phyloP scores from a whole-genome alignment of 64 coral and sea anemone species.

The Exaiptasia diaphana region DNA sequence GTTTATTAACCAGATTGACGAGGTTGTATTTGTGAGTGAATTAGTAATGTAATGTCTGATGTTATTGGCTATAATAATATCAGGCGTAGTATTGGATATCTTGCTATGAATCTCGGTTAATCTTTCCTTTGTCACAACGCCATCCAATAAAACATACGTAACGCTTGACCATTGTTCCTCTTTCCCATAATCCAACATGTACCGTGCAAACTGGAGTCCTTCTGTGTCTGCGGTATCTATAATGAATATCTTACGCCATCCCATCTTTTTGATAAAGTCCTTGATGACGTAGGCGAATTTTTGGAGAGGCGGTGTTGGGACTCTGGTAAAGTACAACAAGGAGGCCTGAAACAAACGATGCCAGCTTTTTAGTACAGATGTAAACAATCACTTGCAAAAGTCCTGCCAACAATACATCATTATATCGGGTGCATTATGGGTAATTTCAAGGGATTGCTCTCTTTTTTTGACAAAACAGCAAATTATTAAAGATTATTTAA shows the following conservation, averaged over 20 bases:
- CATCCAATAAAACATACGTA: background rate
- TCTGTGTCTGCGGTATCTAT: constrained; percentile 7
- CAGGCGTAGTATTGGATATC: background rate
- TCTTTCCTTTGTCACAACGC: background rate
- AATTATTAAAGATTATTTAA: too few relatives aligned
- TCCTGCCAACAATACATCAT: too few relatives aligned
- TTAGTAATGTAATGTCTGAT: too few relatives aligned
- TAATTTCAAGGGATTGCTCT: too few relatives aligned
- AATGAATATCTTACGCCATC: constrained; percentile 23
- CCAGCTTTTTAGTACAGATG: too few relatives aligned
- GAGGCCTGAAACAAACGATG: too few relatives aligned
- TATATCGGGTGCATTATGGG: too few relatives aligned
- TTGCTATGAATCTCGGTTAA: background rate
- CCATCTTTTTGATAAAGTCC: constrained; percentile 45
- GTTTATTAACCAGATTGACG: too few relatives aligned
- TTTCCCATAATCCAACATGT: background rate
- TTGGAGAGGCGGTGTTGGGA: background rate
- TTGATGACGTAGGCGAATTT: constrained; percentile 12
- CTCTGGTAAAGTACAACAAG: background rate
- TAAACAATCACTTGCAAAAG: too few relatives aligned
- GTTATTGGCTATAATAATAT: too few relatives aligned
- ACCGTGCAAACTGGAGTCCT: constrained; percentile 1
- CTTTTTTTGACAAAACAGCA: too few relatives aligned
- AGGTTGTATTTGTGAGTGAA: too few relatives aligned
- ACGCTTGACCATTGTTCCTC: constrained; percentile 12